Percentiles rank a stretch among this genome's conserved stretches.
phyloP scores from a whole-genome alignment of 1,140 invertebrate genomes.

The Anastrepha obliqua region DNA sequence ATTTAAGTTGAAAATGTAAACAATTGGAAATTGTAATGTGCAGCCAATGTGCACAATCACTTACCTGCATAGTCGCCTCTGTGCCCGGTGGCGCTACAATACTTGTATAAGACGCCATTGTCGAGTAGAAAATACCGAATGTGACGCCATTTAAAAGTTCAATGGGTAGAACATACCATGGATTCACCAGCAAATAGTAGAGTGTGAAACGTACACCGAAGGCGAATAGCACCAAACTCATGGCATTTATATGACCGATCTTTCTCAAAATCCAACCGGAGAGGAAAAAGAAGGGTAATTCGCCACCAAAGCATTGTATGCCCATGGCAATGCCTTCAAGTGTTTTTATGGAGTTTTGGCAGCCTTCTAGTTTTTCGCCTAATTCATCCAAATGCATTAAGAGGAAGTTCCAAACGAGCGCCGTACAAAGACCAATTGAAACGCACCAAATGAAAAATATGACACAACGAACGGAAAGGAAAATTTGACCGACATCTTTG shows the following conservation, averaged over 20 bases:
- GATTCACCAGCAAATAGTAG: constrained; percentile 87
- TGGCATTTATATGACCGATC: constrained; percentile 87
- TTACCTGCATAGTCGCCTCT: constrained; percentile 87
- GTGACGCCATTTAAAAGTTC: constrained; percentile 92
- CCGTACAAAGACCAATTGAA: constrained; percentile 88
- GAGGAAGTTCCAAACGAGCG: constrained; percentile 91
- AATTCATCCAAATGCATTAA: constrained; percentile 88
- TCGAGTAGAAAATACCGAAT: constrained; percentile 91
- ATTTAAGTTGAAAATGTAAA: neutral
- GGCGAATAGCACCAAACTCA: constrained; percentile 86
- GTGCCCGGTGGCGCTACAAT: constrained; percentile 89
- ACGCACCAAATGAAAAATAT: constrained; percentile 87
- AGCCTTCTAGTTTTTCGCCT: constrained; percentile 64
- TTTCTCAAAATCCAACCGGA: constrained; percentile 86
- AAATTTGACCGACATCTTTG: constrained; percentile 79
- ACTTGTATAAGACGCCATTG: constrained; percentile 92
- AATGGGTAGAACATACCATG: constrained; percentile 89
- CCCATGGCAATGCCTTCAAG: constrained; percentile 86
- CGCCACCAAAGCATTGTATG: constrained; percentile 90
- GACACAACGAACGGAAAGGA: constrained; percentile 79
- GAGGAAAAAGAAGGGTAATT: constrained; percentile 91
- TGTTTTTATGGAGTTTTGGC: constrained; percentile 82
- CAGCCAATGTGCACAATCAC: neutral
- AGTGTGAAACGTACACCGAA: constrained; percentile 86
- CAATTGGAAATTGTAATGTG: neutral